Conservation (phyloP, 2,113 vertebrate genomes). For the Otis tarda region DNA sequence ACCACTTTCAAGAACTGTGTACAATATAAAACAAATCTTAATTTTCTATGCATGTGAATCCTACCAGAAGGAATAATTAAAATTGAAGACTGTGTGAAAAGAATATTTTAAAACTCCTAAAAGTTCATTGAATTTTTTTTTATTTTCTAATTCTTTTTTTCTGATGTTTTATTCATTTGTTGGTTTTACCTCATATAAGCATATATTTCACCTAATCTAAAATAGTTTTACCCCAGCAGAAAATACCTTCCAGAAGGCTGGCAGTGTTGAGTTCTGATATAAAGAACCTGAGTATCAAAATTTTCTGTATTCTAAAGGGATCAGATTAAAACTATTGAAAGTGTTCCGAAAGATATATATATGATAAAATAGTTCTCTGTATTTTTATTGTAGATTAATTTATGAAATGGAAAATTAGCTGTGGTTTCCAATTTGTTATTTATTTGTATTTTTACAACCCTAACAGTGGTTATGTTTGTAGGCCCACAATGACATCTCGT, state of each 20-base stretch:
- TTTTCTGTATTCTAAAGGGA: not conserved
- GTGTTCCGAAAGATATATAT: not conserved
- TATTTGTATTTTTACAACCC: not conserved
- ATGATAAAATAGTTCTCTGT: not conserved
- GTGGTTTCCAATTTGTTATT: not conserved
- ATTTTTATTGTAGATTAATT: not conserved
- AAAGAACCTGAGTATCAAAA: not conserved
- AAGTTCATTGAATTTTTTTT: not conserved
- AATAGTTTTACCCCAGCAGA: accelerated
- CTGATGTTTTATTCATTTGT: not conserved
- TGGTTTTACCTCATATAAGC: not conserved
- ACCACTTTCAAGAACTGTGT: not conserved
- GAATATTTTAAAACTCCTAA: not conserved
- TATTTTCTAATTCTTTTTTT: not conserved
- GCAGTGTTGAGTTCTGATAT: not conserved
- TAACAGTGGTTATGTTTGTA: not conserved
- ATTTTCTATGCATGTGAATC: not conserved
- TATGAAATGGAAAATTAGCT: not conserved
- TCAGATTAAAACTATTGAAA: not conserved
- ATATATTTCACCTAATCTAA: not conserved
- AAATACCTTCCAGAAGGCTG: not conserved
- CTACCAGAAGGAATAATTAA: not conserved
- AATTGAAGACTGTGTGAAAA: not conserved
- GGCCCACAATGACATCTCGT: conserved; percentile 63
- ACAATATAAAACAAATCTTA: not conserved